Percentiles rank a stretch among this genome's conserved stretches.
phyloP scores from a whole-genome alignment of 2,113 vertebrate genomes.

The Meriones unguiculatus region DNA sequence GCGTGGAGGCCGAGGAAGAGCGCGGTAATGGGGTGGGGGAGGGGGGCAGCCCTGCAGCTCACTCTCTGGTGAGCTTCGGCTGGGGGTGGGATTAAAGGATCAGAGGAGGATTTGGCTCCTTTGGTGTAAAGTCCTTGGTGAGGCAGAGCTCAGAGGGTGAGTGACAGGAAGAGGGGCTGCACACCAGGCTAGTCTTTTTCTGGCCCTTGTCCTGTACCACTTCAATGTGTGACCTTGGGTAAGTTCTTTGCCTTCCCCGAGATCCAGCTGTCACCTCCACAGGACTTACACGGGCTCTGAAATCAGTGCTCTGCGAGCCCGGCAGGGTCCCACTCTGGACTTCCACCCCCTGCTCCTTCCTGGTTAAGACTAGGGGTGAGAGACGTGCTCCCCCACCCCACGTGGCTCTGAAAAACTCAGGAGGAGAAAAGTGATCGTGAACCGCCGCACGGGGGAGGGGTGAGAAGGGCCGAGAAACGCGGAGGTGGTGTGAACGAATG shows the following conservation, averaged over 20 bases:
- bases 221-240: slow-evolving; percentile 74
- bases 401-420: slow-evolving; percentile 57
- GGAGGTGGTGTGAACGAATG: slow-evolving; percentile 84
- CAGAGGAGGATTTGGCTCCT: slow-evolving; percentile 62
- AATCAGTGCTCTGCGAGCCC: background rate
- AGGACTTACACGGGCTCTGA: background rate
- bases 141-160: slow-evolving; percentile 20
- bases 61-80: background rate
- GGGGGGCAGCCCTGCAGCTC: background rate
- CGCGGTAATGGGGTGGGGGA: background rate
- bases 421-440: slow-evolving; percentile 79
- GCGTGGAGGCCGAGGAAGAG: background rate
- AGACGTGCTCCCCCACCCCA: slow-evolving; percentile 59
- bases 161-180: background rate
- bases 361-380: slow-evolving; percentile 53
- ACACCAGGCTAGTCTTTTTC: background rate
- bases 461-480: slow-evolving; percentile 78
- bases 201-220: background rate
- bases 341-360: slow-evolving; percentile 1
- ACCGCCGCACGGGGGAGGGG: slow-evolving; percentile 78
- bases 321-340: background rate
- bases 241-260: slow-evolving; percentile 53
- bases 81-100: slow-evolving; percentile 64
- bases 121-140: slow-evolving; percentile 46
- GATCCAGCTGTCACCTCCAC: background rate